These are phyloP conservation scores for Habropoda laboriosa DNA, from an alignment of 1,140 invertebrate species.

Conservation along the genomic window DNA sequence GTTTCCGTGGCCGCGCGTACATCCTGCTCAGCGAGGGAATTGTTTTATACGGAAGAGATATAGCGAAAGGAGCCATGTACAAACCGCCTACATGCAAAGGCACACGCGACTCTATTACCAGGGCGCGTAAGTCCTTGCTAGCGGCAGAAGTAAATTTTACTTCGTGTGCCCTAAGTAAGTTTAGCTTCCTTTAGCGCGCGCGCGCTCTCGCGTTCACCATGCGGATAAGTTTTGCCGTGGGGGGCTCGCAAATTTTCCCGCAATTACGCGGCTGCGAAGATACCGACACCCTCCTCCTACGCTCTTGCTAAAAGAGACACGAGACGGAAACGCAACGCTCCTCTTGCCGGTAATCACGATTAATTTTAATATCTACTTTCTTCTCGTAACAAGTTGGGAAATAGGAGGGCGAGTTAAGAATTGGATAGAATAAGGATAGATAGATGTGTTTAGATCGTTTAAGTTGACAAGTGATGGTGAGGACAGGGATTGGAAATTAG, in stretches of 20 bases:
- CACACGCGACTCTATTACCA: slow-evolving; percentile 52
- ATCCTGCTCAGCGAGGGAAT: slow-evolving; percentile 36
- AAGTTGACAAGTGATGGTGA: too few relatives aligned
- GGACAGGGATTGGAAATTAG: too few relatives aligned
- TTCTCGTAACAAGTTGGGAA: background rate
- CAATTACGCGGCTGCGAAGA: slow-evolving; percentile 21
- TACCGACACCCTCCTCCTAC: background rate
- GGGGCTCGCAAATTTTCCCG: slow-evolving; percentile 28
- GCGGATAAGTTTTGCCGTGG: slow-evolving; percentile 40
- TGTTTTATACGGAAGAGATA: slow-evolving; percentile 43
- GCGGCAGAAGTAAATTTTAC: slow-evolving; percentile 50
- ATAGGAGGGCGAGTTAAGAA: too few relatives aligned
- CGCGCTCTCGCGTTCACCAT: too few relatives aligned
- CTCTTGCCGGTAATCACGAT: background rate
- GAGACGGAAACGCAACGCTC: background rate
- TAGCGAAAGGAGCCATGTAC: slow-evolving; percentile 16
- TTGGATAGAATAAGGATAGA: too few relatives aligned
- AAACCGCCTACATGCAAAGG: slow-evolving; percentile 40
- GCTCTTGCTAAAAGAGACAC: background rate
- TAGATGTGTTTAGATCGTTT: too few relatives aligned
- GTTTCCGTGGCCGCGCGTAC: slow-evolving; percentile 8
- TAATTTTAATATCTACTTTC: slow-evolving; percentile 8
- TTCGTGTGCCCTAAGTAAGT: slow-evolving; percentile 42
- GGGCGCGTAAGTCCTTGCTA: slow-evolving; percentile 31
- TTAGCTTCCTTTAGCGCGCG: slow-evolving; percentile 35